phyloP scores from a whole-genome alignment of 2,888 invertebrate species.

The Copidosoma aretas region DNA sequence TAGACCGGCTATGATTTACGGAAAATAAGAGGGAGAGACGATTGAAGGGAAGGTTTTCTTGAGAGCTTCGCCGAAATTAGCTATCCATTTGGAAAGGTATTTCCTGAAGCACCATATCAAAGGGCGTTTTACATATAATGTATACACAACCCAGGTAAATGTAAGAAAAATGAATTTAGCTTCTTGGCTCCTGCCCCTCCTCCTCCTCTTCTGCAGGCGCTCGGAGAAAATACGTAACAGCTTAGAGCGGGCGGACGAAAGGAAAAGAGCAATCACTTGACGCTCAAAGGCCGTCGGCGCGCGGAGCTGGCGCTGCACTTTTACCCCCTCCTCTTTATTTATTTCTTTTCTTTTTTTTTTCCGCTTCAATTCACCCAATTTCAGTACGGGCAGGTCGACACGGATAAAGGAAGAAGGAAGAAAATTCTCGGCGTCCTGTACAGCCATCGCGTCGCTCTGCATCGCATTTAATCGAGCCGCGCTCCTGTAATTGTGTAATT shows the following conservation, averaged over 20 bases:
- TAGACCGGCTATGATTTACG: no score
- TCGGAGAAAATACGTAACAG: background rate
- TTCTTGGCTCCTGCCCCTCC: no score
- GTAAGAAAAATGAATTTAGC: conserved; percentile 28
- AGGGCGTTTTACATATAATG: conserved; percentile 22
- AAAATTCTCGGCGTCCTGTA: no score
- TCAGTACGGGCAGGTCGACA: background rate
- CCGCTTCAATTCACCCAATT: background rate
- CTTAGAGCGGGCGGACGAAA: background rate
- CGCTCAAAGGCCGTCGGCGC: conserved; percentile 11
- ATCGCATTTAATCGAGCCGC: no score
- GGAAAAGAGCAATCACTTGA: conserved; percentile 13
- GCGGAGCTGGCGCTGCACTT: background rate
- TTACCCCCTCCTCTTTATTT: background rate
- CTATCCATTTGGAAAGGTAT: conserved; percentile 22
- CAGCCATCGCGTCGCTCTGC: no score
- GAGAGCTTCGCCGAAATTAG: conserved; percentile 30
- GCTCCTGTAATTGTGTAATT: no score
- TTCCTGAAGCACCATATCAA: conserved; percentile 7
- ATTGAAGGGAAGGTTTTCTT: conserved; percentile 7
- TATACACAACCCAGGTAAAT: conserved; percentile 2
- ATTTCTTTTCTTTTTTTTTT: background rate
- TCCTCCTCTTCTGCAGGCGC: no score
- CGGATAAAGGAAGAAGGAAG: background rate
- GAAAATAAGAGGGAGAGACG: no score